These are phyloP conservation scores for Lymantria dispar DNA, from an alignment of 2,888 invertebrate genomes.

Conservation along the genomic window DNA sequence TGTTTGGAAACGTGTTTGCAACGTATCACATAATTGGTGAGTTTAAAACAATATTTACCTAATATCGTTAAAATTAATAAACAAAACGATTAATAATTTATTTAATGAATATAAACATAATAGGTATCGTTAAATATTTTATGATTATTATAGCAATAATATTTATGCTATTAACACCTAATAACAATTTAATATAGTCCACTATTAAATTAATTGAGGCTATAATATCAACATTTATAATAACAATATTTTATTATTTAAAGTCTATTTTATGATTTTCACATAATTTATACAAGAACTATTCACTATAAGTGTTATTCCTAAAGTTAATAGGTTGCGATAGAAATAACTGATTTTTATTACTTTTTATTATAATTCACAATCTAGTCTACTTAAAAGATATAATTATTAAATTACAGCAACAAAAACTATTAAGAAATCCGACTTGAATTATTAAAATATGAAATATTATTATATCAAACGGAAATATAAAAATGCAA, in stretches of 20 bases:
- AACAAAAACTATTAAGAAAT: slow-evolving; percentile 1
- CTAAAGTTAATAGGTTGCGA: not conserved
- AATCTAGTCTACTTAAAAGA: not conserved
- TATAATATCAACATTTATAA: not conserved
- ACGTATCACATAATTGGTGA: slow-evolving; percentile 27
- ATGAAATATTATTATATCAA: slow-evolving; percentile 32
- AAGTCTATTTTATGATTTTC: not conserved
- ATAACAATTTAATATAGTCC: slow-evolving; percentile 4
- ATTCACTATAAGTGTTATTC: not conserved
- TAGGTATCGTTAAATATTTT: not conserved
- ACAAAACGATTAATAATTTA: not conserved
- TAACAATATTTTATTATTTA: not conserved
- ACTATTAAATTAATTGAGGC: not conserved
- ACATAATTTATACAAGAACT: not conserved
- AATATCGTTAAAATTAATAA: not conserved
- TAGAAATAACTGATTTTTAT: not conserved
- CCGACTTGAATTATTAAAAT: slow-evolving; percentile 9
- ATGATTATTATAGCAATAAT: slow-evolving; percentile 2
- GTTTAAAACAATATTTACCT: slow-evolving; percentile 8
- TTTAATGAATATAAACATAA: not conserved
- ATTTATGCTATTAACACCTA: slow-evolving; percentile 13
- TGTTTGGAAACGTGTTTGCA: slow-evolving; percentile 26
- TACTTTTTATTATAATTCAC: not conserved
- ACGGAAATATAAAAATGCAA: slow-evolving; percentile 60
- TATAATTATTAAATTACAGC: not conserved